These are phyloP conservation scores for Blera fallax DNA, from an alignment of 2,888 invertebrate species.

Conservation along the genomic window DNA sequence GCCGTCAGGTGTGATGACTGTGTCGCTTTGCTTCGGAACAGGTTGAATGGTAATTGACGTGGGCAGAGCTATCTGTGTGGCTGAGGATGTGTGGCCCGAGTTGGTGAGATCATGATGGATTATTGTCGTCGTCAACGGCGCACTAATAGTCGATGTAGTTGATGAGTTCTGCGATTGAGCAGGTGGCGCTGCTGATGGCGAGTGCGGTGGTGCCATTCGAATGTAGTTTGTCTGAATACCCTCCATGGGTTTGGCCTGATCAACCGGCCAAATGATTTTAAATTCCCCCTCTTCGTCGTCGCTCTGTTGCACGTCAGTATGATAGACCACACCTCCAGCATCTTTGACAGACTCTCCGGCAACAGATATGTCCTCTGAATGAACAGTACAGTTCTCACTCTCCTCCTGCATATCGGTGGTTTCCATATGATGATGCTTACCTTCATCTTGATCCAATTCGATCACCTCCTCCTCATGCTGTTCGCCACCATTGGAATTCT, in stretches of 20 bases:
- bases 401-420: slow-evolving; percentile 51
- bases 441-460: slow-evolving; percentile 72
- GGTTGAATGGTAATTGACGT: slow-evolving; percentile 66
- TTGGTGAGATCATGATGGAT: slow-evolving; percentile 70
- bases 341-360: slow-evolving; percentile 58
- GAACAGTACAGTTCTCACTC: slow-evolving; percentile 56
- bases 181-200: slow-evolving; percentile 19
- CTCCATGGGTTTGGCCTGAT: slow-evolving; percentile 44
- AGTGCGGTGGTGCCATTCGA: slow-evolving; percentile 68
- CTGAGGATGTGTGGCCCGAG: slow-evolving; percentile 38
- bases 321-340: slow-evolving; percentile 57
- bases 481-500: slow-evolving; percentile 61
- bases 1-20: slow-evolving; percentile 26
- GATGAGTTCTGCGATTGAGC: slow-evolving; percentile 39
- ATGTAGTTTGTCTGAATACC: slow-evolving; percentile 57
- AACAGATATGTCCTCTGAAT: slow-evolving; percentile 60
- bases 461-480: slow-evolving; percentile 75
- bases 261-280: slow-evolving; percentile 64
- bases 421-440: slow-evolving; percentile 61
- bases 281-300: slow-evolving; percentile 66
- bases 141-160: slow-evolving; percentile 23
- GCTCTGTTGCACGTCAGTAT: slow-evolving; percentile 72
- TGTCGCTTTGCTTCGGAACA: slow-evolving; percentile 45
- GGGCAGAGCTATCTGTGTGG: slow-evolving; percentile 54
- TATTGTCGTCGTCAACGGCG: slow-evolving; percentile 61